Conservation (phyloP, 2,797 vertebrate genomes). For the Clarias platycephalus region DNA sequence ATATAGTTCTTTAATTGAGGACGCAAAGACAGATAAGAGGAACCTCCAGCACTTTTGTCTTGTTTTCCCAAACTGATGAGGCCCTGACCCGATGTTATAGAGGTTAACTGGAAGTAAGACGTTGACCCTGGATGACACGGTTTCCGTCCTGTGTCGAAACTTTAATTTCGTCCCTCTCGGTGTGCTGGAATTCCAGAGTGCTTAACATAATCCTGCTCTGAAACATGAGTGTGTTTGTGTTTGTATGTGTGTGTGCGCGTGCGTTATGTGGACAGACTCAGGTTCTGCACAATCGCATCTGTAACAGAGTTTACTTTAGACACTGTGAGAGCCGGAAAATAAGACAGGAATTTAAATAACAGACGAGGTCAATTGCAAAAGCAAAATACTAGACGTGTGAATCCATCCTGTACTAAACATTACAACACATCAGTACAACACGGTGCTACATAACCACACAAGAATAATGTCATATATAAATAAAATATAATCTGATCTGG, state of each 20-base stretch:
- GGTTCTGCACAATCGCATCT: slow-evolving; percentile 8
- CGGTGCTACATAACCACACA: not conserved
- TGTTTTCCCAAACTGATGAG: not conserved
- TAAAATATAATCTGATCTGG: not conserved
- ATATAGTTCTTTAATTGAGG: not conserved
- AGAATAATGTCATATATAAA: not conserved
- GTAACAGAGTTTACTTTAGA: not conserved
- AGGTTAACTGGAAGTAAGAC: slow-evolving; percentile 18
- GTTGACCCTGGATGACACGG: slow-evolving; percentile 15
- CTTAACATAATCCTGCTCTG: slow-evolving; percentile 22
- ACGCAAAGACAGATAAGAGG: not conserved
- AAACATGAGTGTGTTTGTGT: not conserved
- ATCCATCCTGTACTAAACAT: not conserved
- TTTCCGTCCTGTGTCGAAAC: not conserved
- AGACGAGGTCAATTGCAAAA: not conserved
- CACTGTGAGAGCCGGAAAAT: not conserved
- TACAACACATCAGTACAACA: not conserved
- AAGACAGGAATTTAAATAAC: not conserved
- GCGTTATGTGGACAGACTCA: too few species aligned
- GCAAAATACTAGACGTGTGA: not conserved
- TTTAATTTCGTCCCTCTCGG: slow-evolving; percentile 20
- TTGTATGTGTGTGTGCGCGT: too few species aligned
- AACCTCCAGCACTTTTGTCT: not conserved
- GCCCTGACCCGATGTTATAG: not conserved
- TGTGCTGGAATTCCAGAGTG: slow-evolving; percentile 16